These are phyloP conservation scores for Trichosurus vulpecula DNA, from an alignment of 2,797 vertebrate genomes.

Conservation along the genomic window DNA sequence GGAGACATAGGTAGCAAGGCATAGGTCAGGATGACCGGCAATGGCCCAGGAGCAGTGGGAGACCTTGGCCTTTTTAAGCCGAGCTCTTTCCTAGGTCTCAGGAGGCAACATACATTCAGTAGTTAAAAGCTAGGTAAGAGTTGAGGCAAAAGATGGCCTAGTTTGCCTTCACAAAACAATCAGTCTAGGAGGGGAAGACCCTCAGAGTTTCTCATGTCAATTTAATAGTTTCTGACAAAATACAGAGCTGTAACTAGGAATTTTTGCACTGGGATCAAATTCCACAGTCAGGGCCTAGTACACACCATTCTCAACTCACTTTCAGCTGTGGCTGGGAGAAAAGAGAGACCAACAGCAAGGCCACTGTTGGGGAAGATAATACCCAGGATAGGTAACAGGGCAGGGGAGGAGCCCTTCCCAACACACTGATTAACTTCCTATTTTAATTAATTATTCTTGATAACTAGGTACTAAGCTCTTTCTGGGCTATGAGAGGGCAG, in stretches of 20 bases:
- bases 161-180: background rate
- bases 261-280: background rate
- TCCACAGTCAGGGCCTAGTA: background rate
- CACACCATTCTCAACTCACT: background rate
- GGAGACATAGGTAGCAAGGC: background rate
- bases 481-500: background rate
- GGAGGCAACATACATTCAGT: background rate
- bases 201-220: background rate
- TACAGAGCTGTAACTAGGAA: background rate
- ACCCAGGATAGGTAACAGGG: background rate
- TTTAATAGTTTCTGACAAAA: background rate
- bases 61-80: background rate
- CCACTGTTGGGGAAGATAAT: background rate
- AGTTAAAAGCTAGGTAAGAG: background rate
- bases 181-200: background rate
- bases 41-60: background rate
- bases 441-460: background rate
- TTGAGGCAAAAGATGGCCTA: background rate
- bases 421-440: background rate
- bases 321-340: background rate
- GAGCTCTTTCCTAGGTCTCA: background rate
- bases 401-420: background rate
- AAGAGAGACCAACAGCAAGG: background rate
- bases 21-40: background rate
- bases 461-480: background rate